Base-by-base conservation (phyloP, 2,888 invertebrate species). In the Pyrocoelia pectoralis region DNA sequence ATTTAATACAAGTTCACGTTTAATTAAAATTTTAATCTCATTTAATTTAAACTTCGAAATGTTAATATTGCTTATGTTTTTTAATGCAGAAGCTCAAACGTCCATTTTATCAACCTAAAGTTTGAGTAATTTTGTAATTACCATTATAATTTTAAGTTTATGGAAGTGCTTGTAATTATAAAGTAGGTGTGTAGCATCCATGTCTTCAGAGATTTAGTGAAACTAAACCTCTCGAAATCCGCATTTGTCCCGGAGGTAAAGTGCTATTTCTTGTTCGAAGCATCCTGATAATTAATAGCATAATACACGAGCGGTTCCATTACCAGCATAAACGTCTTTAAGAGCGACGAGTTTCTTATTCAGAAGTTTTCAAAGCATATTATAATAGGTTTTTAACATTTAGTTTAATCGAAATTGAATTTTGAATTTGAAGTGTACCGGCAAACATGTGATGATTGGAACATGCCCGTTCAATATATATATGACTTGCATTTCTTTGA, bases 181-280 rank as follows among this genome's bases (percentile, higher is more conserved):
- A 59, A 58, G 54, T 64, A 64, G 58, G 54, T 64, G 48, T 59
- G 54, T 59, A 24, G 54, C n/a, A 57, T 53, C 61, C 61, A 49
- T 56, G 61, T 65, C 61, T 66, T 58, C 56, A 24, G 57, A 62
- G 54, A 59, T 63, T 66, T 58, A 61, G 66, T 48, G 62, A 62
- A 61, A 61, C 57, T 58, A 63, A 59, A 62, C 58, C 58, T 61
- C 62, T 61, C 56, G 55, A 61, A 65, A 63, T 62, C 62, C 61
- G 49, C 43, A 63, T 59, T 65, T 71, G 68, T 66, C 70, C 65
- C 69, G 67, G 64, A 67, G 69, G 71, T 68, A 56, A 70, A 77
- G 77, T 77, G 76, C 76, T 69, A 74, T 77, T 76, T 75, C 75
- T 72, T 77, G 77, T 77, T 76, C 71, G 68, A 66, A 72, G 70